Evolutionary conservation across 2,797 vertebrate species (phyloP).

Genomic region (Prionace glauca): DNA sequence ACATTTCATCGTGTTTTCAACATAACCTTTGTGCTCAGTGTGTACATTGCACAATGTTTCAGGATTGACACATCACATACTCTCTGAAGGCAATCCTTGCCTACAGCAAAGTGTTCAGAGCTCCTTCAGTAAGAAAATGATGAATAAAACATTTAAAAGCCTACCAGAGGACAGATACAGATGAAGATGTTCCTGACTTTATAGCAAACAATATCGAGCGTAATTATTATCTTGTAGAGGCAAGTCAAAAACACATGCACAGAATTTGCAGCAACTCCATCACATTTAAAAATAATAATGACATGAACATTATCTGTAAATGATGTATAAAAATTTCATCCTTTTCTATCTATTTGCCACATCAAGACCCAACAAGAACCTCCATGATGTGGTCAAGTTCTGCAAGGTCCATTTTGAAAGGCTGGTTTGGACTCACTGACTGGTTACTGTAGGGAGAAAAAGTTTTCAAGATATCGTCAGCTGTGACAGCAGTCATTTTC

Average conservation of each 20-base stretch:
- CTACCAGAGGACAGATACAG: conserved; percentile 77
- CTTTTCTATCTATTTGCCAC: conserved; percentile 22
- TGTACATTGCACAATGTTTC: conserved; percentile 55
- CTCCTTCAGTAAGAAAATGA: conserved; percentile 64
- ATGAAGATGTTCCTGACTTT: conserved; percentile 91
- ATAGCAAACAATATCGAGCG: conserved; percentile 80
- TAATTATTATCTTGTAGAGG: conserved; percentile 75
- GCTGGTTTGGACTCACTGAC: conserved; percentile 86
- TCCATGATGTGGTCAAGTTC: conserved; percentile 99
- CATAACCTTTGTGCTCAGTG: conserved; percentile 75
- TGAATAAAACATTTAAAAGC: conserved; percentile 52
- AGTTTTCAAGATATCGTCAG: conserved; percentile 92
- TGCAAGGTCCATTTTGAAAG: conserved; percentile 97
- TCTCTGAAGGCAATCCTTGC: conserved; percentile 53
- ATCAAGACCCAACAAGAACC: conserved; percentile 92
- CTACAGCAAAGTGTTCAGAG: conserved; percentile 56
- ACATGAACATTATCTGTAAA: conserved; percentile 4
- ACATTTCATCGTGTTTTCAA: conserved; percentile 73
- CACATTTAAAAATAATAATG: conserved; percentile 49
- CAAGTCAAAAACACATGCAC: conserved; percentile 83
- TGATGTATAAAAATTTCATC: conserved; percentile 48
- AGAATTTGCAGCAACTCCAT: conserved; percentile 67
- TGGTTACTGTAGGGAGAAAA: conserved; percentile 83
- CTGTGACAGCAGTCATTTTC: conserved; percentile 80
- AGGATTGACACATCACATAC: conserved; percentile 47